Conservation (phyloP, 2,113 vertebrate genomes). For the Salminus brasiliensis region DNA sequence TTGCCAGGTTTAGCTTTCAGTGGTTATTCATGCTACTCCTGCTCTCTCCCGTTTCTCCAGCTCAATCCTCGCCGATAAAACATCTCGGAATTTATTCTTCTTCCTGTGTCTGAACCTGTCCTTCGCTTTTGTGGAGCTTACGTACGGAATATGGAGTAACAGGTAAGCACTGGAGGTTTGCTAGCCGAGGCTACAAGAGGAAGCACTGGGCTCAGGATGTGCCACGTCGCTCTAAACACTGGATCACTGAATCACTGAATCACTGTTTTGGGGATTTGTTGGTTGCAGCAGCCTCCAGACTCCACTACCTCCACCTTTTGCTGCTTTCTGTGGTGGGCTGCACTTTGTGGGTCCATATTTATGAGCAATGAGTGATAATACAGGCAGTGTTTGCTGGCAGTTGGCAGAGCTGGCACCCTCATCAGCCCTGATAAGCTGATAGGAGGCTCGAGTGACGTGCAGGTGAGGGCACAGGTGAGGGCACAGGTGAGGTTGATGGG, state of each 20-base stretch:
- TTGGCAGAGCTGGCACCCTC: not conserved
- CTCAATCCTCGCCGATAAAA: constrained; percentile 93
- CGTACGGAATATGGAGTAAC: constrained; percentile 97
- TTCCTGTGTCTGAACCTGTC: constrained; percentile 95
- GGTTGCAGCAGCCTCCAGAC: not conserved
- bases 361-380: too few species aligned
- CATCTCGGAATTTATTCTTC: constrained; percentile 93
- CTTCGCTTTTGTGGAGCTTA: constrained; percentile 94
- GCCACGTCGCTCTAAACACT: constrained; percentile 75
- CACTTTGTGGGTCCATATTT: too few species aligned
- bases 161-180: constrained; percentile 77
- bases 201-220: constrained; percentile 54
- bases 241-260: too few species aligned
- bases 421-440: not conserved
- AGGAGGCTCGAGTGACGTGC: not conserved
- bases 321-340: not conserved
- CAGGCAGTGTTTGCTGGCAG: not conserved
- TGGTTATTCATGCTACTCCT: not conserved
- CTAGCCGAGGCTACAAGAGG: not conserved
- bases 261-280: constrained; percentile 1
- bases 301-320: not conserved
- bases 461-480: too few species aligned
- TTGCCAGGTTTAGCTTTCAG: too few species aligned
- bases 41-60: constrained; percentile 64
- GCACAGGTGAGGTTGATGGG: too few species aligned